phyloP scores from a whole-genome alignment of 2,113 vertebrate genomes.

The Nipponia nippon region DNA sequence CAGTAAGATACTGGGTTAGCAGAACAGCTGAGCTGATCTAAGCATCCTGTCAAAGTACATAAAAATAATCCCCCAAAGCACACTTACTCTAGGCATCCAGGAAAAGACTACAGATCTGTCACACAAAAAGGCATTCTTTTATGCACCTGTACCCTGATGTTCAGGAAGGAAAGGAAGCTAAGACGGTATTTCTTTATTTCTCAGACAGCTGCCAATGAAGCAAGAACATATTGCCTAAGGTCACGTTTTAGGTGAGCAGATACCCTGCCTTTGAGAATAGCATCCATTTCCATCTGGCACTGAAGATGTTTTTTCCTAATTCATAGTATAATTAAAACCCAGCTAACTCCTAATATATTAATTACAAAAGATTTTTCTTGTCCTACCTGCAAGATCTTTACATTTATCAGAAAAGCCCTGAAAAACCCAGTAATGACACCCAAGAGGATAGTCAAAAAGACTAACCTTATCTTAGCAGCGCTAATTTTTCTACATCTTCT shows the following conservation, averaged over 20 bases:
- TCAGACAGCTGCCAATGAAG: not conserved
- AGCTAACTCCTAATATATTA: not conserved
- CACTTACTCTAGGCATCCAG: not conserved
- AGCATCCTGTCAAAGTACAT: not conserved
- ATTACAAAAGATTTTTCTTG: not conserved
- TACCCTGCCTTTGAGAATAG: not conserved
- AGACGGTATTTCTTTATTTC: not conserved
- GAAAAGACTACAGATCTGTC: not conserved
- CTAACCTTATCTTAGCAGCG: not conserved
- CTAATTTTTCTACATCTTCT: not conserved
- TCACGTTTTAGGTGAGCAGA: not conserved
- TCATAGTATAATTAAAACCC: slow-evolving; percentile 6
- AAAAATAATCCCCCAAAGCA: not conserved
- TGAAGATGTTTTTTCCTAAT: not conserved
- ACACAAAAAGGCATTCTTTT: not conserved
- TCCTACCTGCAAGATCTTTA: not conserved
- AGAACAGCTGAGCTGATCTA: not conserved
- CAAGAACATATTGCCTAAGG: not conserved
- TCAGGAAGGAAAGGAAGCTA: not conserved
- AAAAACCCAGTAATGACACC: not conserved
- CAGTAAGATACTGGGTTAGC: not conserved
- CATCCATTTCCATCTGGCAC: not conserved
- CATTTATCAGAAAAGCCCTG: not conserved
- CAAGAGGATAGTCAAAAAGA: not conserved
- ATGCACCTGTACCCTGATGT: not conserved